A percentile compares a stretch with the other conserved stretches of the same genome.
Conservation (phyloP, 2,888 invertebrate species). For the Ormyrus nitidulus region DNA sequence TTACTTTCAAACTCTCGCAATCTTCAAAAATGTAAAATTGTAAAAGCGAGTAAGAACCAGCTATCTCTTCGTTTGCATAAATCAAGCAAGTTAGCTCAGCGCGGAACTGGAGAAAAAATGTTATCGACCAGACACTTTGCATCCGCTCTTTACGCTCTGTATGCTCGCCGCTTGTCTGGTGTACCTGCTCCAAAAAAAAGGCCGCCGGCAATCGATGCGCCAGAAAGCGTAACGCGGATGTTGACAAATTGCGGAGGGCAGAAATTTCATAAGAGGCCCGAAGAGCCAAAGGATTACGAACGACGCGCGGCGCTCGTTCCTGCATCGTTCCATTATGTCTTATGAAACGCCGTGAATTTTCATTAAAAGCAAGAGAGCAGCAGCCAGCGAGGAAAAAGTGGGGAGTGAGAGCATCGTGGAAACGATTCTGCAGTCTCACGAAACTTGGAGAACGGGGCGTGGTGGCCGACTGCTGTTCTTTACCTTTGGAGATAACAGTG, state of each 20-base stretch:
- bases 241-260: constrained; percentile 34
- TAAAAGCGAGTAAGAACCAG: neutral
- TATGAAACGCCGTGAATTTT: constrained; percentile 15
- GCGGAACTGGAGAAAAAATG: constrained; percentile 5
- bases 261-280: constrained; percentile 10
- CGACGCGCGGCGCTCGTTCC: neutral
- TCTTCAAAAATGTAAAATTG: neutral
- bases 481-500: neutral
- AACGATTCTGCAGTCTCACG: constrained; percentile 1
- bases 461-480: neutral
- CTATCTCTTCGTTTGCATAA: constrained; percentile 7
- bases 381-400: neutral
- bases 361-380: constrained; percentile 11
- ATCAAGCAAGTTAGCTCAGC: neutral
- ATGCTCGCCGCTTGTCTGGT: neutral
- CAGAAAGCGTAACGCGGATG: constrained; percentile 20
- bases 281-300: constrained; percentile 1
- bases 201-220: neutral
- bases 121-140: constrained; percentile 6
- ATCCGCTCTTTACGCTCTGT: constrained; percentile 16
- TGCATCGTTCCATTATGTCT: constrained; percentile 21
- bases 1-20: too few relatives aligned
- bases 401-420: neutral
- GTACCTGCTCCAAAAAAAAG: neutral
- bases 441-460: constrained; percentile 1